These are phyloP conservation scores for Alaudala cheleensis DNA, from an alignment of 2,113 vertebrate species.

Conservation along the genomic window DNA sequence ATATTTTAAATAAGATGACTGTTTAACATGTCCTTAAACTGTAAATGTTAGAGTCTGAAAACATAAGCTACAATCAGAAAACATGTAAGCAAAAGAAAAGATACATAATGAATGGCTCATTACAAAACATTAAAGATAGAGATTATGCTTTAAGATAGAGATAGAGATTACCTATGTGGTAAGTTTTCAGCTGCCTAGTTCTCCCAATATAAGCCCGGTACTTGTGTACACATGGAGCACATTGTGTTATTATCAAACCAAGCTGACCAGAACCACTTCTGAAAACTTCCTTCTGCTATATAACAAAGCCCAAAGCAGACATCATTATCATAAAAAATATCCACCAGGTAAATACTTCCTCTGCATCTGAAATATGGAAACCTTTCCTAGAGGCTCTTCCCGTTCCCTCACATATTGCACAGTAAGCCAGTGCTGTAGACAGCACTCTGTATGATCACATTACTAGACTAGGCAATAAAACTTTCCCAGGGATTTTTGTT, in stretches of 20 bases:
- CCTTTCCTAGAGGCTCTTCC: neutral
- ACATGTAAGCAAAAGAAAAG: neutral
- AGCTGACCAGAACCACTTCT: neutral
- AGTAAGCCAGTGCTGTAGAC: neutral
- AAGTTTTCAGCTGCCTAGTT: neutral
- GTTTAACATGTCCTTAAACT: neutral
- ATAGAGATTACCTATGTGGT: neutral
- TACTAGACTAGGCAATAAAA: neutral
- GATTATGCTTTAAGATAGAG: neutral
- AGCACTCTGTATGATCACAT: neutral
- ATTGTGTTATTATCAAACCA: neutral
- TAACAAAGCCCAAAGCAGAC: neutral
- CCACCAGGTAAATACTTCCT: neutral
- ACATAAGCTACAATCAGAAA: neutral
- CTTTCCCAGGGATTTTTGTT: neutral
- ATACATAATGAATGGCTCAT: neutral
- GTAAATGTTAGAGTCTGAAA: neutral
- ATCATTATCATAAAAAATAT: neutral
- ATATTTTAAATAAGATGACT: neutral
- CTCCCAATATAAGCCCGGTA: neutral
- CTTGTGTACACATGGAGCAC: fast-evolving
- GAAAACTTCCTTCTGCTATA: neutral
- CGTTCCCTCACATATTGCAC: neutral
- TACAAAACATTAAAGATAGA: neutral
- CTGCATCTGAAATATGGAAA: neutral